Evolutionary conservation across 2,797 vertebrate genomes (phyloP), one percentile per base, ranked within the genome.

Genomic region (Sebastes kiyomatsui): DNA sequence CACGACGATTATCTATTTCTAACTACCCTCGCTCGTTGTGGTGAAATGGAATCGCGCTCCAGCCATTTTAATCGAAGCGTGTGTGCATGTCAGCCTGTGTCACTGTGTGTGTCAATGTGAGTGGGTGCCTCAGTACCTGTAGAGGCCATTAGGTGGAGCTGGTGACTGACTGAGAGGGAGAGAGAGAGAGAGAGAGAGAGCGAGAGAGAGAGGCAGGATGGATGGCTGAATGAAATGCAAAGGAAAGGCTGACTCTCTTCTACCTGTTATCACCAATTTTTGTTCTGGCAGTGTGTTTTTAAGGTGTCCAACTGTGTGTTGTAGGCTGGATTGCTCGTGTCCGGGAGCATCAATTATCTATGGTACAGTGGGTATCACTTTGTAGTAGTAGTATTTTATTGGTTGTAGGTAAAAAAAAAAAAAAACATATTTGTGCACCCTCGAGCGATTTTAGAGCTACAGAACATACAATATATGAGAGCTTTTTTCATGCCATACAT

Each of bases 121-220:
- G 65, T 62, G 78, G 64, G 74, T 30, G 65, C 6, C 72, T 85
- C 93, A 94, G 88, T 94, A 93, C 94, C 89, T 83, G 80, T 30
- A 78, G 77, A 92, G 85, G 91, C 94, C 94, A 93, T 92, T 90
- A 93, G 94, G 92, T 93, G 94, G 94, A 89, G 93, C 94, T 94
- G 90, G 91, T 94, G 94, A 78, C 90, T 94, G 94, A 90, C 89
- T 83, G 80, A 92, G 81, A 69, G 76, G 66, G 73, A 75, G 70
- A 65, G 72, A 61, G 35, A 46, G 78, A 70, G 72, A 4, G 35
- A 66, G 70, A 52, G 33, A 33, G 52, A 67, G 35, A 66, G 70
- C 38, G 33, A 33, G 52, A 67, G 42, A 49, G 68, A 67, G 70
- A 81, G 20, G 46, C 59, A 84, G 78, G 82, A 82, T 6, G 8